phyloP scores from a whole-genome alignment of 2,797 vertebrate genomes.

The Spheniscus humboldti region DNA sequence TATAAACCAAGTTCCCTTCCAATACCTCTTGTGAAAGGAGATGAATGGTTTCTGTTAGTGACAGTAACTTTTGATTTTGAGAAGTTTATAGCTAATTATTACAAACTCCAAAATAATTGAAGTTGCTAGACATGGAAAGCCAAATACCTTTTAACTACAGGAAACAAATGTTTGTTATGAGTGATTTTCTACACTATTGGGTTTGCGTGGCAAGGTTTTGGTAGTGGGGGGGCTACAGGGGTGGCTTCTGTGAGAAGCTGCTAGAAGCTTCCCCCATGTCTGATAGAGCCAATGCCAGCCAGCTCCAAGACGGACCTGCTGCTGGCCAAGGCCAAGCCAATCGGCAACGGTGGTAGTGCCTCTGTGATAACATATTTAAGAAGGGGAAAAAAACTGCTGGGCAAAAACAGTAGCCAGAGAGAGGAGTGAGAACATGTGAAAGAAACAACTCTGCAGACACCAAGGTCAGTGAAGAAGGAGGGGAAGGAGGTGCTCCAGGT shows the following conservation, averaged over 20 bases:
- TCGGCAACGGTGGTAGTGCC: accelerated
- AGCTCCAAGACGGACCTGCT: background rate
- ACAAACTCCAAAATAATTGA: background rate
- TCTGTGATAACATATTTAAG: background rate
- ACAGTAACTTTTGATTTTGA: background rate
- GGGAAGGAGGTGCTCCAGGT: background rate
- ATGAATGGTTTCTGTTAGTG: background rate
- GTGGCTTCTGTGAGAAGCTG: background rate
- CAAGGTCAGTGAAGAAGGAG: background rate
- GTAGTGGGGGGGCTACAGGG: background rate
- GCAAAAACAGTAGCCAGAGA: background rate
- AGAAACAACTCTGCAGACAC: background rate
- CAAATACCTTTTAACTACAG: background rate
- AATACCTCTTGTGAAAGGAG: background rate
- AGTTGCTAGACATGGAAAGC: background rate
- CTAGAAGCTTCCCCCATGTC: background rate
- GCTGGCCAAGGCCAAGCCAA: background rate
- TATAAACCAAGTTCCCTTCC: background rate
- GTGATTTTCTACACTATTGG: background rate
- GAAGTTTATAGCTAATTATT: background rate
- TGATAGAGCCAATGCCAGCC: background rate
- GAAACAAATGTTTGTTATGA: background rate
- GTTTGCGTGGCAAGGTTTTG: background rate
- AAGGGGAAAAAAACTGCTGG: background rate
- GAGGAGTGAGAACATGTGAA: background rate